Percentiles rank a stretch among this genome's conserved stretches.
Evolutionary conservation across 2,113 vertebrate genomes (phyloP).

Genomic region (Scomber colias): DNA sequence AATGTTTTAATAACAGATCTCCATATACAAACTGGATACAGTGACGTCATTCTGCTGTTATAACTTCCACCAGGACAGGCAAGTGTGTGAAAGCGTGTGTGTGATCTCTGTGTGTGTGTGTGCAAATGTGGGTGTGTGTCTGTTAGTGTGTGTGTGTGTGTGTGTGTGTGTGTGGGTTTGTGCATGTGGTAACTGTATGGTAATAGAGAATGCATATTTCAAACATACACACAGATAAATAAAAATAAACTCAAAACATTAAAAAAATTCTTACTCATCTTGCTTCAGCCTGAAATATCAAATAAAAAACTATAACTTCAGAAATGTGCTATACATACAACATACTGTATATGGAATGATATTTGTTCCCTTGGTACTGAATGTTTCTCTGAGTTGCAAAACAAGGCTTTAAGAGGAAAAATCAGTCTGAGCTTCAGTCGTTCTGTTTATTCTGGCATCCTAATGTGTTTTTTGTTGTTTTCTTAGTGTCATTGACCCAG

Average conservation of each 20-base stretch:
- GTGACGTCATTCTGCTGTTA: conserved; percentile 53
- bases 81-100: conserved; percentile 14
- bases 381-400: background rate
- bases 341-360: background rate
- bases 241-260: background rate
- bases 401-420: background rate
- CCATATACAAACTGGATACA: conserved; percentile 70
- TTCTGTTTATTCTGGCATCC: background rate
- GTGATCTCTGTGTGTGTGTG: background rate
- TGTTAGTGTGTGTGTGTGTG: conserved; percentile 14
- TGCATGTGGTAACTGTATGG: conserved; percentile 1
- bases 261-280: background rate
- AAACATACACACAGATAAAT: background rate
- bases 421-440: background rate
- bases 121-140: conserved; percentile 15
- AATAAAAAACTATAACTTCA: background rate
- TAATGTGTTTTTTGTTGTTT: background rate
- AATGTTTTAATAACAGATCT: conserved; percentile 77
- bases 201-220: conserved; percentile 39
- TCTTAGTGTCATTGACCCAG: background rate
- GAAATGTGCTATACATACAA: background rate
- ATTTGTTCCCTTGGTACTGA: background rate
- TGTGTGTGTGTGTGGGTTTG: background rate
- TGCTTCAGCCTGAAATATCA: background rate
- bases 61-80: conserved; percentile 43